These are phyloP conservation scores for Erinaceus europaeus DNA, from an alignment of 2,113 vertebrate species.

Conservation along the genomic window DNA sequence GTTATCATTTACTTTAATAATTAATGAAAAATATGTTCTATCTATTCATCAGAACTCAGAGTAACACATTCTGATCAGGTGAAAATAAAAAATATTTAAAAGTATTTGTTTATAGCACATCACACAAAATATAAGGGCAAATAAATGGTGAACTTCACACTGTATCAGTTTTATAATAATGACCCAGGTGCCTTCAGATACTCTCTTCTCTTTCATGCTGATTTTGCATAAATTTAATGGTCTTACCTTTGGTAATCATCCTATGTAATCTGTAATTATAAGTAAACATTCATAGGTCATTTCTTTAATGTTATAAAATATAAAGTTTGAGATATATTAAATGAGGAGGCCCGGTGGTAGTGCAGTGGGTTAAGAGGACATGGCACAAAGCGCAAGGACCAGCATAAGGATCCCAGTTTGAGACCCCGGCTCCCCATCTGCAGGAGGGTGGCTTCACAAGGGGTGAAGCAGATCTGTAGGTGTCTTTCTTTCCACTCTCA, in stretches of 20 bases:
- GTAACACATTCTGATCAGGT: constrained; percentile 82
- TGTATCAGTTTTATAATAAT: constrained; percentile 63
- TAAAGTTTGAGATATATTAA: neutral
- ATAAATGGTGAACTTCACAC: constrained; percentile 71
- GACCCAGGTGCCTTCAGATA: constrained; percentile 47
- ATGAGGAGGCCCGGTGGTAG: too few relatives aligned
- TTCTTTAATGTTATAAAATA: neutral
- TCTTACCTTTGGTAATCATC: constrained; percentile 57
- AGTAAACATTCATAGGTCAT: neutral
- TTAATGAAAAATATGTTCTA: constrained; percentile 83
- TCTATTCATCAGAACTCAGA: constrained; percentile 80
- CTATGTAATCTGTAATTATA: neutral
- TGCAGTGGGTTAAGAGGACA: too few relatives aligned
- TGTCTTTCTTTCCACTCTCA: too few relatives aligned
- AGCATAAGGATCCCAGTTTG: neutral
- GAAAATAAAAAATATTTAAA: constrained; percentile 80
- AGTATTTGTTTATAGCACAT: constrained; percentile 84
- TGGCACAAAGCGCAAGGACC: too few relatives aligned
- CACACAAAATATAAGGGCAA: constrained; percentile 82
- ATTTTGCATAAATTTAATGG: constrained; percentile 81
- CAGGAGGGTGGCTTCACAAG: too few relatives aligned
- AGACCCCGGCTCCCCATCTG: too few relatives aligned
- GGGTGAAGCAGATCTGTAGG: too few relatives aligned
- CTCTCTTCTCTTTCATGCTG: constrained; percentile 49
- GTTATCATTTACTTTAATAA: too few relatives aligned